These are phyloP conservation scores for Coptodon rendalli DNA, from an alignment of 2,113 vertebrate genomes.

Conservation along the genomic window DNA sequence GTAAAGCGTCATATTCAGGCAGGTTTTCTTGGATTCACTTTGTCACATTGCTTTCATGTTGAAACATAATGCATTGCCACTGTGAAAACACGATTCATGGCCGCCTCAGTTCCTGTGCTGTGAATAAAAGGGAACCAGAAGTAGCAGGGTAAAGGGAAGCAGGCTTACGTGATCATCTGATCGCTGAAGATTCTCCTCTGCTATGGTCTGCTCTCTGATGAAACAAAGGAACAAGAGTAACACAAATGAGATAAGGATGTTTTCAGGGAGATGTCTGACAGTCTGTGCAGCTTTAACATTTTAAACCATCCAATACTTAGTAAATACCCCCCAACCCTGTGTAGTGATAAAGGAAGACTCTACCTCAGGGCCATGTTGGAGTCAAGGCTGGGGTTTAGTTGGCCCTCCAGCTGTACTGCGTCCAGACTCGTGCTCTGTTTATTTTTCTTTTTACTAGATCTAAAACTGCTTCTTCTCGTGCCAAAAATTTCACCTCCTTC, in stretches of 20 bases:
- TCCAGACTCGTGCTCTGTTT: slow-evolving; percentile 56
- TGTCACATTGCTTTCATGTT: neutral
- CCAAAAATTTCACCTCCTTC: neutral
- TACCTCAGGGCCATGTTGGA: slow-evolving; percentile 32
- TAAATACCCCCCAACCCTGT: neutral
- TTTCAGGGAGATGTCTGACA: neutral
- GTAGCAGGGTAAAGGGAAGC: neutral
- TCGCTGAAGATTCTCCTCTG: slow-evolving; percentile 24
- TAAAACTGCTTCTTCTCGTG: neutral
- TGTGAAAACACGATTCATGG: neutral
- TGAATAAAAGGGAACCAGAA: neutral
- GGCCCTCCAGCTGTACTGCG: slow-evolving; percentile 13
- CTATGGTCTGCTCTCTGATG: slow-evolving; percentile 38
- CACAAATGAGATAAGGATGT: neutral
- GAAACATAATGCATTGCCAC: neutral
- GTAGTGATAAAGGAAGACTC: neutral
- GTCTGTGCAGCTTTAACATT: neutral
- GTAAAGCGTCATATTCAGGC: neutral
- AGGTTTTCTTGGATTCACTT: neutral
- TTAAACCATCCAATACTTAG: neutral
- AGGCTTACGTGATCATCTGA: slow-evolving; percentile 17
- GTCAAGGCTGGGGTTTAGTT: neutral
- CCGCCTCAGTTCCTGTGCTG: neutral
- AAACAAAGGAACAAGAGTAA: neutral
- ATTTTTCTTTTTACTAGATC: neutral